Evolutionary conservation across 2,797 vertebrate genomes (phyloP), one percentile per base, ranked within the genome.

Genomic region (Sebastes reedi): DNA sequence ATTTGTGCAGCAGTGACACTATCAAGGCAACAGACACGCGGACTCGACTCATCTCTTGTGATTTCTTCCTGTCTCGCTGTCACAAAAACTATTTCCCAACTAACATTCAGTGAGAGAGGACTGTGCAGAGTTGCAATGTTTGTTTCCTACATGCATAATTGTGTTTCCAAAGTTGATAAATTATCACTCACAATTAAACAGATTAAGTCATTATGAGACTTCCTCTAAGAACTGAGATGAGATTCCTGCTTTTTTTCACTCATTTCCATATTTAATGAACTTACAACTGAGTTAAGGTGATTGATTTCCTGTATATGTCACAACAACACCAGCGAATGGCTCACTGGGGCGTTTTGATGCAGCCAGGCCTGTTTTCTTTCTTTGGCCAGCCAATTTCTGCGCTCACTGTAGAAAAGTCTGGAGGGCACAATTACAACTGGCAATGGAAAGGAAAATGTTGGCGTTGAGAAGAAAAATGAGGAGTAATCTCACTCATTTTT

Each of bases 381-480:
- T 85, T 75, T 67, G 82, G 80, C 86, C 86, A 79, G 68, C 76
- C 82, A 88, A 90, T 91, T 87, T 85, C 73, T 76, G 75, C 39
- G 1, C 83, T 88, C 82, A 75, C 64, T 85, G 82, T 88, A 71
- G 80, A 87, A 88, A 93, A 88, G 89, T 87, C 93, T 93, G 87
- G 81, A 87, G 88, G 93, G 92, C 90, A 89, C 86, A 93, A 94
- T 94, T 94, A 94, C 86, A 85, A 83, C 83, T 71, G 50, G 91
- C 90, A 87, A 85, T 71, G 81, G 88, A 76, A 91, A 90, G 85
- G 90, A 93, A 93, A 92, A 92, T 88, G 86, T 91, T 94, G 90
- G 88, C 84, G 80, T 82, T 90, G 87, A 91, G 87, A 88, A 93
- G 91, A 94, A 92, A 93, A 92, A 94, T 80, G 85, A 92, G 90